Percentiles rank a stretch among this genome's conserved stretches.
Conservation (phyloP, 2,113 vertebrate genomes). For the Catagonus wagneri region DNA sequence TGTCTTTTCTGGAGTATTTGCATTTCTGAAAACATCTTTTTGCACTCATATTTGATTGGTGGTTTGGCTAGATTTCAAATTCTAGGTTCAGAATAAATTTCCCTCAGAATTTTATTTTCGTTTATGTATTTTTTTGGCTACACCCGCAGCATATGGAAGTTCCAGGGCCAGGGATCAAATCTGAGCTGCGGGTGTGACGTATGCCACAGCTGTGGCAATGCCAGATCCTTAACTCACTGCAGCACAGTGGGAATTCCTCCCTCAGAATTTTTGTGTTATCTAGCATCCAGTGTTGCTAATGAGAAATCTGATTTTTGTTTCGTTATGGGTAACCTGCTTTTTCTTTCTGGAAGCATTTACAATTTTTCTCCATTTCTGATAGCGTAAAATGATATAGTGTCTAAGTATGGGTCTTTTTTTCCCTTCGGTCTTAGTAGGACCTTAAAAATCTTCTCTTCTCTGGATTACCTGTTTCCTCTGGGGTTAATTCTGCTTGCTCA, state of each 20-base stretch:
- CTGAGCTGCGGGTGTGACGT: no score
- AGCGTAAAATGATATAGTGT: neutral
- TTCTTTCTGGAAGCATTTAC: slow-evolving; percentile 31
- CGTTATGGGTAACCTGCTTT: slow-evolving; percentile 16
- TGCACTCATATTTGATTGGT: neutral
- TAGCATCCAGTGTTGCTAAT: slow-evolving; percentile 28
- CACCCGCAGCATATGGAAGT: no score
- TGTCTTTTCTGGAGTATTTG: neutral
- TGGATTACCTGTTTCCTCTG: slow-evolving; percentile 26
- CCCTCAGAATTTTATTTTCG: neutral
- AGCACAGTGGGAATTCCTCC: neutral
- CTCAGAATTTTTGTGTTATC: neutral
- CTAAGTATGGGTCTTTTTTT: neutral
- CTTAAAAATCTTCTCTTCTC: slow-evolving; percentile 11
- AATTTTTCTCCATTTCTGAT: slow-evolving; percentile 24
- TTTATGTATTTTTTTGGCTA: no score
- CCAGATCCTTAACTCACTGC: no score
- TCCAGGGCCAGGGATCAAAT: no score
- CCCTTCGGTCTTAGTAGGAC: neutral
- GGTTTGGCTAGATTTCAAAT: slow-evolving; percentile 53
- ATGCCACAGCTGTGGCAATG: no score
- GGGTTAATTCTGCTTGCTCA: slow-evolving; percentile 18
- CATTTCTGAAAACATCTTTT: slow-evolving; percentile 44
- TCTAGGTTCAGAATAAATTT: slow-evolving; percentile 55
- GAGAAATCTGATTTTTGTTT: slow-evolving; percentile 58